Evolutionary conservation across 2,113 vertebrate species (phyloP).

Genomic region (Arenaria interpres): DNA sequence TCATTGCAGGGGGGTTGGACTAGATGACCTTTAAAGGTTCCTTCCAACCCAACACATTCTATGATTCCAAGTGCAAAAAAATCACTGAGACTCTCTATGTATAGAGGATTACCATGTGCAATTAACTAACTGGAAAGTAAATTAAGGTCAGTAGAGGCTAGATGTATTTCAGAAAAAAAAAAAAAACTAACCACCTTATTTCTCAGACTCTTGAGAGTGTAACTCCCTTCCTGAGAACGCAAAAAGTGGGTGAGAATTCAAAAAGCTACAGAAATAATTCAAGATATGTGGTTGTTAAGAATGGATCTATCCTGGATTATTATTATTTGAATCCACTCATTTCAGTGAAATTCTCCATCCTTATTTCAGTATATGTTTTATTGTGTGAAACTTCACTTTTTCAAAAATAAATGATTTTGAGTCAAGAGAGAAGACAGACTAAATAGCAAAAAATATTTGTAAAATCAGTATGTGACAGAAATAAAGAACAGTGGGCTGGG

Average conservation of each 20-base stretch:
- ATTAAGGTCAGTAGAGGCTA: background rate
- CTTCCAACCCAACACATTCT: background rate
- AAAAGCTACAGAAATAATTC: background rate
- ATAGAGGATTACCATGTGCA: background rate
- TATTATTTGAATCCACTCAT: background rate
- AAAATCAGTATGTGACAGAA: background rate
- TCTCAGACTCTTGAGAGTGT: background rate
- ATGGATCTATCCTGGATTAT: background rate
- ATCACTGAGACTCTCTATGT: background rate
- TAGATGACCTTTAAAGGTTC: background rate
- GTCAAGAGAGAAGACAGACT: background rate
- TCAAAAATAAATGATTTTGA: background rate
- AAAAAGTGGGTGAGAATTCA: background rate
- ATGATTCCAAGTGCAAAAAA: background rate
- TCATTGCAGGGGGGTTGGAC: background rate
- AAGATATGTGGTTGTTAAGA: background rate
- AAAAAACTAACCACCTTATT: background rate
- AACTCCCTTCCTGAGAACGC: background rate
- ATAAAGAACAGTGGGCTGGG: background rate
- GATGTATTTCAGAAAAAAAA: background rate
- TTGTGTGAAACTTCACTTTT: background rate
- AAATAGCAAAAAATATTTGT: background rate
- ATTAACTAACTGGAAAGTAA: constrained; percentile 2
- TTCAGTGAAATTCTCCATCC: background rate
- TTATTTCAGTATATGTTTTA: background rate